Evolutionary conservation across 2,797 vertebrate genomes (phyloP).

Genomic region (Manis javanica): DNA sequence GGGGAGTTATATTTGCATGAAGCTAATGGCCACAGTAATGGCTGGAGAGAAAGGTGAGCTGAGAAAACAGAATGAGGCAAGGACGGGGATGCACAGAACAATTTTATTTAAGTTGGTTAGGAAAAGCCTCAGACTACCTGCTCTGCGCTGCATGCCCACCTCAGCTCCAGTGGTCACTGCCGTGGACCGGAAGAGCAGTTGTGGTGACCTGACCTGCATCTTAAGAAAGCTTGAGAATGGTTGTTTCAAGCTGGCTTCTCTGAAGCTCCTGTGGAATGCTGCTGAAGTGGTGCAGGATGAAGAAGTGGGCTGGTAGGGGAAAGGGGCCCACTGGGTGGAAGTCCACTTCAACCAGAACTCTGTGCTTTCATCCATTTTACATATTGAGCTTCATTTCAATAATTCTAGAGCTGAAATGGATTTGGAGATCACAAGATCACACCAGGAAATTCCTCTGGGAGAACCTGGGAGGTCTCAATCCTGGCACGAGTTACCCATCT

Average conservation of each 20-base stretch:
- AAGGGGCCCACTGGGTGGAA: background rate
- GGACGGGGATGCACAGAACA: no score
- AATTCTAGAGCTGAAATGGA: background rate
- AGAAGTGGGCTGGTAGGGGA: background rate
- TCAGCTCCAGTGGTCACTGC: background rate
- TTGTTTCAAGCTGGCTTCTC: background rate
- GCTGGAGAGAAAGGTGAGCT: background rate
- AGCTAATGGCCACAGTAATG: background rate
- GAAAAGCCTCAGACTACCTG: background rate
- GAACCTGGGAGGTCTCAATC: background rate
- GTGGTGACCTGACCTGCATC: background rate
- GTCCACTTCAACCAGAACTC: background rate
- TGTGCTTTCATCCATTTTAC: background rate
- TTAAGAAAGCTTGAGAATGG: background rate
- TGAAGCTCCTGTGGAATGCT: background rate
- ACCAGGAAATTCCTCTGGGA: background rate
- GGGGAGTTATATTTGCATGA: background rate
- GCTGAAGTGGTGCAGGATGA: background rate
- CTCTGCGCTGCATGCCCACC: background rate
- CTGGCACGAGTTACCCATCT: background rate
- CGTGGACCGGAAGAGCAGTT: background rate
- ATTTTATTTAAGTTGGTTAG: background rate
- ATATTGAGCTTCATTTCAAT: background rate
- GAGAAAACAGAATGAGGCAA: background rate
- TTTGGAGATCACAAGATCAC: background rate